Base-by-base conservation (phyloP, 2,888 invertebrate species). In the Petrophora chlorosata region DNA sequence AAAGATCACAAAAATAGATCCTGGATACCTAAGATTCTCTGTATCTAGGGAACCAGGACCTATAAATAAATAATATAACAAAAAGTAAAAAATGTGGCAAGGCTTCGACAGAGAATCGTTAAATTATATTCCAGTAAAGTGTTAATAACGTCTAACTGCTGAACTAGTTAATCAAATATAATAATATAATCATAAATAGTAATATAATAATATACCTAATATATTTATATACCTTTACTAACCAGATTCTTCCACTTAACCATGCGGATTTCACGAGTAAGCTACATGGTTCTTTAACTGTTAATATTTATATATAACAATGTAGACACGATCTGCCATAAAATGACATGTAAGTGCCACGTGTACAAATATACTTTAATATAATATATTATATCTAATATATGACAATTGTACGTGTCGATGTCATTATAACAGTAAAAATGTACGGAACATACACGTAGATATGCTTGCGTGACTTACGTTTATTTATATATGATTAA, bases 221-320 rank as follows among this genome's bases (percentile, higher is more conserved):
- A 32, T n/a, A 13, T 10, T 36, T 25, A 32, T 41, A 47, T 23
- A 41, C 41, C 41, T 14, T 10, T 17, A 12, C 9, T 7, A 14
- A 41, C 47, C 22, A 25, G 41, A 25, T 41, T 17, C 33, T 48
- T 42, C 48, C 32, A 36, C 35, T 15, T 26, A 5, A 14, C 2
- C 50, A 50, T 44, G 40, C 12, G 7, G 13, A 19, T 14, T 13
- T 7, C 40, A 45, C 30, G 50, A 5, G 1, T 23, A 3, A 2
- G 8, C 12, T 17, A 17, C 40, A 35, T 47, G 47, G 40, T 46
- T 25, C 29, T 13, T 13, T 12, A 12, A 26, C 14, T 39, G 19
- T 22, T 38, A 25, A 25, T 9, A 28, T 33, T 7, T 7, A 13
- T n/a, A 34, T 28, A 29, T 17, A 47, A 35, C 35, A 17, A 8